Conservation (phyloP, 2,888 invertebrate species). For the Tipula unca region DNA sequence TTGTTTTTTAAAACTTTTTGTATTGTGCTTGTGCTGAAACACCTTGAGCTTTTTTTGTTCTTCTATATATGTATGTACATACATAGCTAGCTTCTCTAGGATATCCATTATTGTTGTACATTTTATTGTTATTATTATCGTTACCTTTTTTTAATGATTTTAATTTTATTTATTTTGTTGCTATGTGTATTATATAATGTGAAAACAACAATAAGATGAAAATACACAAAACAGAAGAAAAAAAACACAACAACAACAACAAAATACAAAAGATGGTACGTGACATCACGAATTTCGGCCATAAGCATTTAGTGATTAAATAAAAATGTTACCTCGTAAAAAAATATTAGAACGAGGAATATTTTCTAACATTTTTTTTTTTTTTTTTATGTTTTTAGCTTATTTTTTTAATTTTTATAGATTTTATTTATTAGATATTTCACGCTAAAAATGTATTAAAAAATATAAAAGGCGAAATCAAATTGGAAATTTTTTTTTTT, state of each 20-base stretch:
- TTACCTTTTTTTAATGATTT: conserved; percentile 14
- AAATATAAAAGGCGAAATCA: neutral
- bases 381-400: neutral
- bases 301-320: conserved; percentile 14
- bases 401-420: neutral
- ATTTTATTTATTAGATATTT: neutral
- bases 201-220: neutral
- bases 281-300: conserved; percentile 8
- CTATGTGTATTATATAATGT: neutral
- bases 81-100: neutral
- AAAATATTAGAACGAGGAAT: neutral
- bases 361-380: neutral
- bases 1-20: neutral
- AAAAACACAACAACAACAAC: neutral
- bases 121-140: conserved; percentile 14
- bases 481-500: neutral
- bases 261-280: neutral
- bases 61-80: too few relatives aligned
- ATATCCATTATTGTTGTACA: neutral
- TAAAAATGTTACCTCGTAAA: conserved; percentile 14
- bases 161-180: conserved; percentile 14
- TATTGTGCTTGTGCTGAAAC: neutral
- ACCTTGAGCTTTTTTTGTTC: neutral
- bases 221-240: neutral
- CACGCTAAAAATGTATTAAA: neutral